Base-by-base conservation (phyloP, 2,797 vertebrate species). In the Siniperca undulata region DNA sequence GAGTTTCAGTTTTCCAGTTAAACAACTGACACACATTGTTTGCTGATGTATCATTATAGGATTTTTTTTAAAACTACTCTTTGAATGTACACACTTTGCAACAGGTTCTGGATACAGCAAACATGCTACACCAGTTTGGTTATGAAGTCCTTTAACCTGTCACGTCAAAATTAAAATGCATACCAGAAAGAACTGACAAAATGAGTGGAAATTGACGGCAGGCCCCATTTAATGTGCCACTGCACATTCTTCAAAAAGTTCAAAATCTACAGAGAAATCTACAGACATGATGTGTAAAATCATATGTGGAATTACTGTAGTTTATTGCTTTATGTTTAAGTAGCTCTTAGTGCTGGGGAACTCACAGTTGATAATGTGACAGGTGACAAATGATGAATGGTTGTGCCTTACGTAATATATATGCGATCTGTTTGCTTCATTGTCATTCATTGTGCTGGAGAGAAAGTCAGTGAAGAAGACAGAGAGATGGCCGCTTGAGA, bases 101-200 rank as follows among this genome's bases (percentile, higher is more conserved):
- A 55, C 22, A 56, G 27, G 27, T 58, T 3, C 3, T 66, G n/a
- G 6, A 27, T 2, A 27, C 27, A 27, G 27, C 27, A 68, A 89
- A 91, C 82, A 86, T 16, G 68, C 69, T 7, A 10, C 53, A 80
- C 80, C 68, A 69, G 84, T 89, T 90, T 69, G 55, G 74, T 89
- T 84, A 70, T 55, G 73, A 59, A 80, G 27, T 24, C 14, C 19
- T 70, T 83, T 84, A 85, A 82, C 24, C 61, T 88, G 86, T 89
- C 87, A 90, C 59, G 77, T 84, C 1, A 62, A 80, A 83, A 84
- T 77, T 42, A 71, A 88, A 78, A 84, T 7, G 59, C 82, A 87
- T 83, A 65, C 70, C 67, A 70, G 66, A 75, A 62, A 68, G 24
- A 78, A 24, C 30, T 76, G 65, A 81, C 40, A 72, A 74, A 74